Base-by-base conservation (phyloP, 2,888 invertebrate species). In the Tanypteryx hageni region DNA sequence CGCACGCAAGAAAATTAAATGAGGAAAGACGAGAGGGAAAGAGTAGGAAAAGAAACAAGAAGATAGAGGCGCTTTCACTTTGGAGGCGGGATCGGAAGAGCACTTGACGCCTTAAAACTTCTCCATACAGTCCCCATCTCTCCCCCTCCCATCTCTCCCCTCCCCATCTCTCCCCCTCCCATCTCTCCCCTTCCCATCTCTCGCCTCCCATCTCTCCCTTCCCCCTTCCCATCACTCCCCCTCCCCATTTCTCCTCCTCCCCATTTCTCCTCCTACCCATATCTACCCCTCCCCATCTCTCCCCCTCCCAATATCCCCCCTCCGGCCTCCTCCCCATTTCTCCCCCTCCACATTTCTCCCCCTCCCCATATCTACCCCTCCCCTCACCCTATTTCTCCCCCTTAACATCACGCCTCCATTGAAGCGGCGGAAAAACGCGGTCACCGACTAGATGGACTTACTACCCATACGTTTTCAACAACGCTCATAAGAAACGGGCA, bases 331-430 rank as follows among this genome's bases (percentile, higher is more conserved):
- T 27, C 9, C 68, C 18, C 68, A 68, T 18, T 68, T 68, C 22
- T n/a, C n/a, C n/a, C n/a, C n/a, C n/a, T n/a, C n/a, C n/a, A n/a
- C n/a, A n/a, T n/a, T n/a, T n/a, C n/a, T n/a, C n/a, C n/a, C n/a
- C n/a, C n/a, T n/a, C n/a, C n/a, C n/a, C n/a, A n/a, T n/a, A n/a
- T n/a, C n/a, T n/a, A n/a, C n/a, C n/a, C n/a, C n/a, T n/a, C n/a
- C n/a, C n/a, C n/a, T n/a, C n/a, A n/a, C n/a, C n/a, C n/a, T n/a
- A n/a, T n/a, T n/a, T n/a, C n/a, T n/a, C n/a, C n/a, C n/a, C n/a
- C n/a, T n/a, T 68, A 9, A 68, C 68, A 68, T 68, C 64, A 64
- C 64, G 64, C 64, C 64, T 64, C 68, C 68, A 68, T 68, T 22
- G 68, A 11, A 22, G 44, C n/a, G 76, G 13, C 76, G 10, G 76